A percentile compares a stretch with the other conserved stretches of the same genome.
Evolutionary conservation across 1,140 invertebrate species (phyloP).

Genomic region (Sipha flava): DNA sequence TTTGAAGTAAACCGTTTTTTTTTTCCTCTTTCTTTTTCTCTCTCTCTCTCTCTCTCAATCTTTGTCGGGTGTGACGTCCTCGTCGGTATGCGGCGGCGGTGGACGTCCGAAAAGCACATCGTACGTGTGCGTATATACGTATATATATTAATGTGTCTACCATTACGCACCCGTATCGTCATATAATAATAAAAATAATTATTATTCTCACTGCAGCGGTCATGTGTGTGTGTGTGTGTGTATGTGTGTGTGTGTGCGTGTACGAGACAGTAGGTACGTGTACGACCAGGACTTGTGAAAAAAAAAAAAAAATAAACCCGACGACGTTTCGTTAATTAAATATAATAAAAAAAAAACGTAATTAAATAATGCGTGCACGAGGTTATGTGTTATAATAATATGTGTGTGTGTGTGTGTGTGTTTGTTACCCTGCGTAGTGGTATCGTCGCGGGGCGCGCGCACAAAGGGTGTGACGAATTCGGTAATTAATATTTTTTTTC

Average conservation of each 20-base stretch:
- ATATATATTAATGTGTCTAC: neutral
- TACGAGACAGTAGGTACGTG: too few relatives aligned
- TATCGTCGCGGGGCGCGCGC: neutral
- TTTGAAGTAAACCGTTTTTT: too few relatives aligned
- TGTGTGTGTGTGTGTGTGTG: neutral
- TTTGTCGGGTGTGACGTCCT: too few relatives aligned
- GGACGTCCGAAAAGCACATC: too few relatives aligned
- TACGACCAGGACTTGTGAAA: neutral
- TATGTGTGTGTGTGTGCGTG: neutral
- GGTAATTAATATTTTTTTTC: slow-evolving; percentile 11
- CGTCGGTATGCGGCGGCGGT: too few relatives aligned
- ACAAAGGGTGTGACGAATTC: slow-evolving; percentile 31
- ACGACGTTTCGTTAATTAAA: slow-evolving; percentile 4
- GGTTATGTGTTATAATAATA: neutral
- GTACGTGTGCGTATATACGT: neutral
- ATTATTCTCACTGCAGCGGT: too few relatives aligned
- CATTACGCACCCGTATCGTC: too few relatives aligned
- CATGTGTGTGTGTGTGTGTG: too few relatives aligned
- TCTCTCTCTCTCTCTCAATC: too few relatives aligned
- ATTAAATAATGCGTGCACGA: neutral
- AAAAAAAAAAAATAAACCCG: neutral
- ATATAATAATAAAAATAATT: too few relatives aligned
- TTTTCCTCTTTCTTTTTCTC: too few relatives aligned
- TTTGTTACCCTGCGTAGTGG: neutral
- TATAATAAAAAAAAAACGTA: neutral